A percentile compares a stretch with the other conserved stretches of the same genome.
These are phyloP conservation scores for Peromyscus leucopus DNA, from an alignment of 2,113 vertebrate genomes.

Conservation along the genomic window DNA sequence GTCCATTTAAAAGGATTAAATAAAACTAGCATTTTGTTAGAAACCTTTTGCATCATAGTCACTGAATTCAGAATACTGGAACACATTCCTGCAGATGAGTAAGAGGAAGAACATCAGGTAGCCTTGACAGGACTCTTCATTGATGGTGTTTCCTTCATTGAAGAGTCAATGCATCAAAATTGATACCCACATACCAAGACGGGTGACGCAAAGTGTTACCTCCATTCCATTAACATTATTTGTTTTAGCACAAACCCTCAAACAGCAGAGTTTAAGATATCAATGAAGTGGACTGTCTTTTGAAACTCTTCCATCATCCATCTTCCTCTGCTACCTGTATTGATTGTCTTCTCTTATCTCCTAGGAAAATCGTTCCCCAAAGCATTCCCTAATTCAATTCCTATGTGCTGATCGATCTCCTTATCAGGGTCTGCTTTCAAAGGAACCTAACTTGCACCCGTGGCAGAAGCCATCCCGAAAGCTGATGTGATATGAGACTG, in stretches of 20 bases:
- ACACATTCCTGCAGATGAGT: background rate
- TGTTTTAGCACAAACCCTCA: background rate
- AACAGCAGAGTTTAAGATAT: background rate
- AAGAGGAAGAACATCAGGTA: background rate
- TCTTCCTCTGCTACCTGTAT: background rate
- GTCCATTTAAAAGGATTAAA: background rate
- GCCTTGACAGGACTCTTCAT: background rate
- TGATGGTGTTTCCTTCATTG: background rate
- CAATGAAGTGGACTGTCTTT: background rate
- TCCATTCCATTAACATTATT: background rate
- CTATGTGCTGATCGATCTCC: background rate
- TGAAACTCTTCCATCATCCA: no score
- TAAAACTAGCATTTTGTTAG: background rate
- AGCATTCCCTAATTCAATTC: background rate
- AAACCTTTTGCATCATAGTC: background rate
- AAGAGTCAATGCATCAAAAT: background rate
- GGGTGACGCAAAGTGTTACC: no score
- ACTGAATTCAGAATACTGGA: slow-evolving; percentile 41
- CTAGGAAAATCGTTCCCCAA: background rate
- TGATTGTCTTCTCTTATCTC: background rate
- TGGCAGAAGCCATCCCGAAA: background rate
- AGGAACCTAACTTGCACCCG: background rate
- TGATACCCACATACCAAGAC: background rate
- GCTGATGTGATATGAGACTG: background rate
- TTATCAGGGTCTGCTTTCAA: background rate